Base-by-base conservation (phyloP, 2,888 invertebrate genomes). In the Listrodromus nycthemerus region DNA sequence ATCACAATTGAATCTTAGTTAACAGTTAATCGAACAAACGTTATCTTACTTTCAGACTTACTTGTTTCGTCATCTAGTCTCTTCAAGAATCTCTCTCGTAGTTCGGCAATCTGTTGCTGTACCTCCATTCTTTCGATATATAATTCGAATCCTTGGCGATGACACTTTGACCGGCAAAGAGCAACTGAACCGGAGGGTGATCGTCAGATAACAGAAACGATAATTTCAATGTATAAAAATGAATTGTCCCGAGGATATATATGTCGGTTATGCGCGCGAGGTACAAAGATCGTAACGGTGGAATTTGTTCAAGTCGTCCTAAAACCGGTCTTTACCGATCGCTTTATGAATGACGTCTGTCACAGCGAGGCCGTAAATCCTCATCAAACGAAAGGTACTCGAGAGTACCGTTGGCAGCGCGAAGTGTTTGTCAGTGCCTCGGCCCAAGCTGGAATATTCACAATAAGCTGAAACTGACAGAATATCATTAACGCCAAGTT, bases 81-180 rank as follows among this genome's bases (percentile, higher is more conserved):
- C 79, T 90, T 91, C 71, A 92, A 88, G 83, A 93, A 93, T 80
- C 88, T 91, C 4, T 92, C 91, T 27, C 93, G 91, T 8, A 93
- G 88, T 63, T 93, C 93, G 69, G 50, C 70, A 70, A 93, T 90
- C 75, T 89, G 88, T 82, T 90, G 90, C 45, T 87, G 89, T 65
- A 88, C 86, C 87, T 91, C 92, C 92, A 92, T 92, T 61, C 45
- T 52, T 67, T 16, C 67, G 65, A 70, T 74, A 37, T 65, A 48
- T 50, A 85, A 85, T 65, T 84, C 80, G 71, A 82, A 81, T 33
- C 45, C 52, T 70, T 50, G 55, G 71, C 66, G 76, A 85, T 87
- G 78, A 90, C 84, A 89, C 90, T 89, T 89, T 89, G 89, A 89
- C 90, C 90, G 89, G 88, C 87, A 85, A 70, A 76, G 75, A 84